These are phyloP conservation scores for Trypoxylon attenuatum DNA, from an alignment of 2,888 invertebrate species.

Conservation along the genomic window DNA sequence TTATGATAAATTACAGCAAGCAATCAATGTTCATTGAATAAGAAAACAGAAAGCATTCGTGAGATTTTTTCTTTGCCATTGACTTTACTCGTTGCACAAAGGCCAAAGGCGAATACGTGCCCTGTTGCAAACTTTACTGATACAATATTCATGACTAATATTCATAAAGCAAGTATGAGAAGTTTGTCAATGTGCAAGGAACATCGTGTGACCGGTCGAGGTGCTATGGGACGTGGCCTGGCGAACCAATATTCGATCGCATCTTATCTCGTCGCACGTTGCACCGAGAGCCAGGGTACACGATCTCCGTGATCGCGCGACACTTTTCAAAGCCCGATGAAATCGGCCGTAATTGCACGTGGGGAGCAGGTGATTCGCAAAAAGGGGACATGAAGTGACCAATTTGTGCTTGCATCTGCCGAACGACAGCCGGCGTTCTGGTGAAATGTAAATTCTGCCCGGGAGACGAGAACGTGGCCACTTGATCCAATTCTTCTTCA, in stretches of 20 bases:
- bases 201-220: not conserved
- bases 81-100: too few species aligned
- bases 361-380: conserved; percentile 63
- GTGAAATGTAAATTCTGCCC: conserved; percentile 67
- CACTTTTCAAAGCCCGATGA: conserved; percentile 62
- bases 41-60: too few species aligned
- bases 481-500: conserved; percentile 8
- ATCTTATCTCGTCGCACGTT: conserved; percentile 35
- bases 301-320: conserved; percentile 57
- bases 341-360: conserved; percentile 68
- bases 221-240: not conserved
- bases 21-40: too few species aligned
- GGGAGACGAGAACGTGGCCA: conserved; percentile 30
- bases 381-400: conserved; percentile 59
- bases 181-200: not conserved
- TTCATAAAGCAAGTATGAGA: not conserved
- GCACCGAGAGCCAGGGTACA: conserved; percentile 24
- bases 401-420: conserved; percentile 72
- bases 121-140: not conserved
- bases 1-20: too few species aligned
- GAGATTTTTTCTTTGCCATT: too few species aligned
- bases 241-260: conserved; percentile 13
- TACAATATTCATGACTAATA: too few species aligned
- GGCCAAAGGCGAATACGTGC: not conserved
- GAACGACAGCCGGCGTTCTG: conserved; percentile 69